Percentiles rank a stretch among this genome's conserved stretches.
phyloP scores from a whole-genome alignment of 1,140 invertebrate genomes.

The Microplitis demolitor region DNA sequence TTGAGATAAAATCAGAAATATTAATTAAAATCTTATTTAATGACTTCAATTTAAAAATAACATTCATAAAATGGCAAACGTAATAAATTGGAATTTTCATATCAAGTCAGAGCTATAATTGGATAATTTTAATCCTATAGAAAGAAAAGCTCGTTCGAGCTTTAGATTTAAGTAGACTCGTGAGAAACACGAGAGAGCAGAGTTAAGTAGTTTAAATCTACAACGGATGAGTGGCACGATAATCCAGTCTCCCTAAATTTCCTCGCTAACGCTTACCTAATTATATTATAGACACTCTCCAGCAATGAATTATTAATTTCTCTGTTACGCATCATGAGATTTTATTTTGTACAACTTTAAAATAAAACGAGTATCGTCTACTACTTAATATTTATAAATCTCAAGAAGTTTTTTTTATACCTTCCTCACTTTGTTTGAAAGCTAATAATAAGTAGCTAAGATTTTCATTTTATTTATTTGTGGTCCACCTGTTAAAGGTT shows the following conservation, averaged over 20 bases:
- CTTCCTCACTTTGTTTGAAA: background rate
- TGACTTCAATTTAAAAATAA: too few relatives aligned
- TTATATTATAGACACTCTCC: conserved; percentile 38
- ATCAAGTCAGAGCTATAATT: too few relatives aligned
- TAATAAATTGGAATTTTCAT: too few relatives aligned
- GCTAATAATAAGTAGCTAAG: background rate
- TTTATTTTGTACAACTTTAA: background rate
- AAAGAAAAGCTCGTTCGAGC: background rate
- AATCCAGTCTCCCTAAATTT: conserved; percentile 14
- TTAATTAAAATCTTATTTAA: too few relatives aligned
- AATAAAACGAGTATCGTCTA: background rate
- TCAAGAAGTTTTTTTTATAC: background rate
- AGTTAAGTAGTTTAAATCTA: conserved; percentile 3
- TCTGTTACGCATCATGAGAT: background rate
- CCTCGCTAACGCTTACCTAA: conserved; percentile 40
- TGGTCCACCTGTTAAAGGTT: background rate
- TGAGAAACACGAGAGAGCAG: background rate
- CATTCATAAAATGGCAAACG: too few relatives aligned
- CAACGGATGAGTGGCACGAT: conserved; percentile 14
- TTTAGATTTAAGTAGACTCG: background rate
- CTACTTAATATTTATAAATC: background rate
- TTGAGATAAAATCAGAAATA: too few relatives aligned
- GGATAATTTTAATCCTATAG: too few relatives aligned
- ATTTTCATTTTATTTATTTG: background rate
- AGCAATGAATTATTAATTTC: background rate